Conservation (phyloP, 37 sponge, comb jelly and placozoan genomes). For the Oscarella lobularis region DNA sequence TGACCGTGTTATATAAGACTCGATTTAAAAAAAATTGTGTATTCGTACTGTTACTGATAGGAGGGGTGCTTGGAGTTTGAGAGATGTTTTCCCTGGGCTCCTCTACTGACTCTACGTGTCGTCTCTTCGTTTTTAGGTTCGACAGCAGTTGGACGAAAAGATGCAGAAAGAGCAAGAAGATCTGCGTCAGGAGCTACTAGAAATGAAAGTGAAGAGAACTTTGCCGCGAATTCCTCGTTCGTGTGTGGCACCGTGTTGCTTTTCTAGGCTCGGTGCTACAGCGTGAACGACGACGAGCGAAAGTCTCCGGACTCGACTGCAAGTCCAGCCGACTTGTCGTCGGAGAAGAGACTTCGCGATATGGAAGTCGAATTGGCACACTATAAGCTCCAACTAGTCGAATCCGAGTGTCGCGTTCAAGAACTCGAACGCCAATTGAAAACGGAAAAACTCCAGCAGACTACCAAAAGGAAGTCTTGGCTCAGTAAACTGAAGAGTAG, state of each 20-base stretch:
- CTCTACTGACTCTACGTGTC: constrained; percentile 4
- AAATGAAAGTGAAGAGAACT: constrained; percentile 48
- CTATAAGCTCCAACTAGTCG: constrained; percentile 78
- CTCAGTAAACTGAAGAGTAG: constrained; percentile 1
- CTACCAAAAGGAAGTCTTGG: not conserved
- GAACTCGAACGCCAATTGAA: constrained; percentile 54
- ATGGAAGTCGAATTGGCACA: constrained; percentile 84
- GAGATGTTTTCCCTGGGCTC: not conserved
- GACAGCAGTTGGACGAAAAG: constrained; percentile 61
- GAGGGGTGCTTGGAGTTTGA: not conserved
- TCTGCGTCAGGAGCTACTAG: constrained; percentile 60
- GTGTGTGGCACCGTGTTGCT: constrained; percentile 1
- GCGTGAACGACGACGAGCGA: not conserved
- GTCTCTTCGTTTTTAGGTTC: constrained; percentile 22
- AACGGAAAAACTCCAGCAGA: not conserved
- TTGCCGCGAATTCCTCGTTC: not conserved
- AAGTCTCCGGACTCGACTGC: not conserved
- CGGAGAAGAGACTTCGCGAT: constrained; percentile 55
- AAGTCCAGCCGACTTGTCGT: constrained; percentile 14
- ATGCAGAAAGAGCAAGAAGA: constrained; percentile 66
- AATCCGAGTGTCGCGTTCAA: constrained; percentile 59
- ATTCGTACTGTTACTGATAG: no score
- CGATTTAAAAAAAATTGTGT: no score
- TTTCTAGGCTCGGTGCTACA: no score
- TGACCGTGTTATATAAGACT: no score